phyloP scores from a whole-genome alignment of 2,113 vertebrate genomes.

The Dinomys branickii region DNA sequence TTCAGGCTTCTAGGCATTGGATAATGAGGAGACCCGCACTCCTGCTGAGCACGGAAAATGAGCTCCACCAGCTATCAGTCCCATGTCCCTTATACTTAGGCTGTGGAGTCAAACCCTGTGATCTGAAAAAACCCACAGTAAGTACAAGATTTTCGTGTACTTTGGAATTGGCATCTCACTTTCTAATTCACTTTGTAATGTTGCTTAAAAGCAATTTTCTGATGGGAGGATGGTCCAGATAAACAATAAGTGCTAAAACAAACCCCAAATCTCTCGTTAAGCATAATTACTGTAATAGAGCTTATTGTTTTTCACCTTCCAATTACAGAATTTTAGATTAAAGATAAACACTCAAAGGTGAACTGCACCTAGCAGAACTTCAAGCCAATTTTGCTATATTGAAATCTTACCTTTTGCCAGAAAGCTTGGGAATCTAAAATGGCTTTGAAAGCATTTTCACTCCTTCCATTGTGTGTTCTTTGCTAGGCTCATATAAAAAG shows the following conservation, averaged over 20 bases:
- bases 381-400: conserved; percentile 67
- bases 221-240: conserved; percentile 38
- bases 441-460: conserved; percentile 32
- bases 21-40: neutral
- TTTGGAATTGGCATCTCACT: neutral
- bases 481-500: neutral
- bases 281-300: conserved; percentile 62
- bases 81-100: neutral
- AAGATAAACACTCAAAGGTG: conserved; percentile 49
- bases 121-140: neutral
- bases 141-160: neutral
- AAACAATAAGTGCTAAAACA: conserved; percentile 50
- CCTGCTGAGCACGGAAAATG: neutral
- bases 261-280: conserved; percentile 55
- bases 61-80: neutral
- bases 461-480: conserved; percentile 31
- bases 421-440: conserved; percentile 47
- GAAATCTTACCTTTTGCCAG: conserved; percentile 61
- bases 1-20: neutral
- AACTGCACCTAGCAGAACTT: conserved; percentile 64
- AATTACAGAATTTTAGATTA: conserved; percentile 73
- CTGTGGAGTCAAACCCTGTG: neutral
- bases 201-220: conserved; percentile 51
- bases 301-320: conserved; percentile 73
- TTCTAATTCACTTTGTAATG: neutral